Base-by-base conservation (phyloP, 2,797 vertebrate species). In the Chiropotes sagulatus region DNA sequence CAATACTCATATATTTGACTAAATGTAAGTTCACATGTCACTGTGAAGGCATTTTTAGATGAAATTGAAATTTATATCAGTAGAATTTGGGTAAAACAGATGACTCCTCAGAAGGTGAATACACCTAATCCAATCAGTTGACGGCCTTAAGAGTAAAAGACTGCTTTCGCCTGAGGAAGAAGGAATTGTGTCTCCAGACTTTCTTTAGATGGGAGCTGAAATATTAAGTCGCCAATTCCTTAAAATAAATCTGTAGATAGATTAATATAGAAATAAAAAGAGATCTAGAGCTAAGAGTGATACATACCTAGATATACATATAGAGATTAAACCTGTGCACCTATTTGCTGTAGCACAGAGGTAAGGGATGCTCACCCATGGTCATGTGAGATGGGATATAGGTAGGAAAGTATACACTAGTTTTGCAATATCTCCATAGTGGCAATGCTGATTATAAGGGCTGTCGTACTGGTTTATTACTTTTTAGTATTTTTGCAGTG, bases 371-470 rank as follows among this genome's bases (percentile, higher is more conserved):
- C 28, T 83, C 52, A n/a, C 30, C 15, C 5, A 33, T 19, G 10
- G 8, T n/a, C 12, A 30, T 20, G 9, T 30, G 24, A 2, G 22
- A n/a, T 26, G 2, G 12, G 5, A 0, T 36, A 13, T 4, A 20
- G 0, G 7, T 24, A 39, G 24, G 48, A 30, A 48, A 54, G 26
- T 1, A 11, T 41, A 4, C 4, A 19, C 2, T 52, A 4, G 3
- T 41, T 64, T 57, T 58, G 7, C 26, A 48, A 1, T 61, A 11
- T 61, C 11, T 44, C 79, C n/a, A 36, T 1, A 24, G 30, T 30
- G 24, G 8, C 17, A 52, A 22, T 33, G 26, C 19, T 80, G 54
- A 41, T n/a, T 57, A 8, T 89, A 17, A 70, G 19, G 6, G 41
- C 7, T 22, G 0, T 20, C 5, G 14, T 41, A 20, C n/a, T 36